Percentiles rank a stretch among this genome's conserved stretches.
These are phyloP conservation scores for Diplosoma virens DNA, from an alignment of 23 tunicate species.

Conservation along the genomic window DNA sequence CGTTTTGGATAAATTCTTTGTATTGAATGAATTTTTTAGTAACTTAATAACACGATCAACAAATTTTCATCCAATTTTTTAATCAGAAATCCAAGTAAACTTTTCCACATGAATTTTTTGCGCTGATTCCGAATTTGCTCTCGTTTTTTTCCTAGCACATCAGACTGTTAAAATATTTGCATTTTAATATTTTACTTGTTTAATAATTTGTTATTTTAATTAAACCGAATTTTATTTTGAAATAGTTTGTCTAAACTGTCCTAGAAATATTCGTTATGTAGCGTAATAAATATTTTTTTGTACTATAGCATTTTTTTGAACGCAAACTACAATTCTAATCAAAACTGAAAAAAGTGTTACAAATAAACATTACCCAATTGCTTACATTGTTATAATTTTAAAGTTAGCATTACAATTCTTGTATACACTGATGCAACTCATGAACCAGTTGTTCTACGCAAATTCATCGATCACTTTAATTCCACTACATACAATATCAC, in stretches of 20 bases:
- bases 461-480: background rate
- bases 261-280: background rate
- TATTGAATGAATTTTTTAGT: no score
- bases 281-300: background rate
- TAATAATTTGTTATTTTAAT: background rate
- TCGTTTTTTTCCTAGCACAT: background rate
- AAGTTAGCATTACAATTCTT: background rate
- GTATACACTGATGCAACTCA: background rate
- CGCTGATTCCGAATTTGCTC: background rate
- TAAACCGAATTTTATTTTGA: background rate
- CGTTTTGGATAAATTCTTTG: no score
- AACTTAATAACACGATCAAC: no score
- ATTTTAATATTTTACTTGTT: background rate
- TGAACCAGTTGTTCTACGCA: background rate
- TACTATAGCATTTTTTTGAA: constrained; percentile 7
- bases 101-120: background rate
- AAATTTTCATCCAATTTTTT: no score
- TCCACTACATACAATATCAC: background rate
- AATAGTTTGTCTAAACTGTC: background rate
- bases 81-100: no score
- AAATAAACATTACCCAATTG: constrained; percentile 10
- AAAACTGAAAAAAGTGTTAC: background rate
- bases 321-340: background rate
- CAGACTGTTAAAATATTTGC: background rate
- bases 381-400: background rate